These are phyloP conservation scores for Heliconius eleuchia DNA, from an alignment of 1,140 invertebrate genomes.

Conservation along the genomic window DNA sequence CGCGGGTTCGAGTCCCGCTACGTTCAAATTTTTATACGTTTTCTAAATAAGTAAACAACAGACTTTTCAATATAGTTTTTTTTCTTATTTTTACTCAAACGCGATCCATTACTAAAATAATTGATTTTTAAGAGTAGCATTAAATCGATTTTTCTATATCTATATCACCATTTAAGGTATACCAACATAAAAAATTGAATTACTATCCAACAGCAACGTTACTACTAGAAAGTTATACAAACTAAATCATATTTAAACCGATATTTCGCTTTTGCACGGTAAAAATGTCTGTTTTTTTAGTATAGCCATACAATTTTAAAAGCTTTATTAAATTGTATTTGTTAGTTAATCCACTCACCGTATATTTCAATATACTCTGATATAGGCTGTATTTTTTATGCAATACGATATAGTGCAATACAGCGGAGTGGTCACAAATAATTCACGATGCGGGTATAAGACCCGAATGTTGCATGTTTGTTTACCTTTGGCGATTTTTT, in stretches of 20 bases:
- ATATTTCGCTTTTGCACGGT: neutral
- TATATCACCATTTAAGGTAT: no score
- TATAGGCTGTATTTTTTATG: neutral
- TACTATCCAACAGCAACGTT: neutral
- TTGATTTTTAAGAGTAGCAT: no score
- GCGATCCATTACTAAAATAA: no score
- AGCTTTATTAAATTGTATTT: conserved; percentile 1
- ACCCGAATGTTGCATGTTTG: neutral
- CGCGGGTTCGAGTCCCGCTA: no score
- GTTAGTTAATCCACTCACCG: conserved; percentile 4
- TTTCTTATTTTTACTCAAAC: no score
- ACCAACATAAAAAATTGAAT: neutral
- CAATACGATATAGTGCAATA: neutral
- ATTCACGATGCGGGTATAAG: neutral
- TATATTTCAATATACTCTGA: neutral
- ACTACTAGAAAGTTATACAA: neutral
- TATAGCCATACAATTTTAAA: neutral
- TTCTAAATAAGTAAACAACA: no score
- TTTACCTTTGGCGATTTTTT: neutral
- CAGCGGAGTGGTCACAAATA: conserved; percentile 5
- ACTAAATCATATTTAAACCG: neutral
- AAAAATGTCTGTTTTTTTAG: neutral
- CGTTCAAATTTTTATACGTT: no score
- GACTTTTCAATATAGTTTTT: no score
- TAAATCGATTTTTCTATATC: no score